Evolutionary conservation across 2,113 vertebrate genomes (phyloP).

Genomic region (Prionailurus bengalensis): DNA sequence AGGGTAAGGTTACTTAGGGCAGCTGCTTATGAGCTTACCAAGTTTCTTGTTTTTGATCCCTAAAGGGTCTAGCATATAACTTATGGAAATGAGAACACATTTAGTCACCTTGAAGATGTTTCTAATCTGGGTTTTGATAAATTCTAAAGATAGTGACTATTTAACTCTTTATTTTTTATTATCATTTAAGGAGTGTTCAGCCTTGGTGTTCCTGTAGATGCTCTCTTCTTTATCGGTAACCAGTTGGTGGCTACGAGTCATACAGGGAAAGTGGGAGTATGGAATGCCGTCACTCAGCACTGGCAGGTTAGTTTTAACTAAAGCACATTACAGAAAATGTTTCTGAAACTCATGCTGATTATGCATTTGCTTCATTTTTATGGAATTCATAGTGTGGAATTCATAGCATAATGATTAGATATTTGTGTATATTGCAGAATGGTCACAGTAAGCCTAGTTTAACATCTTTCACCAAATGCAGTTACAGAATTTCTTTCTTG

Average conservation of each 20-base stretch:
- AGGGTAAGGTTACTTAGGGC: not conserved
- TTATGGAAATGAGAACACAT: not conserved
- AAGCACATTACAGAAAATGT: not conserved
- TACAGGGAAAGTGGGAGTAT: constrained; percentile 98
- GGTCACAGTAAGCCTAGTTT: not conserved
- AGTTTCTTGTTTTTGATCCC: not conserved
- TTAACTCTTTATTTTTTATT: constrained; percentile 23
- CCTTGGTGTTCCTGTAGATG: constrained; percentile 97
- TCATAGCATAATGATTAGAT: not conserved
- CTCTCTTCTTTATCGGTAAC: constrained; percentile 98
- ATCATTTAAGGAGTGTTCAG: constrained; percentile 93
- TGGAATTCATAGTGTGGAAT: not conserved
- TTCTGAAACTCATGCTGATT: not conserved
- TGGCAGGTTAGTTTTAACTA: constrained; percentile 93
- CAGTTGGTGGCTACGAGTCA: constrained; percentile 99
- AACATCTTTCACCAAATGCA: not conserved
- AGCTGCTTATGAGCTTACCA: not conserved
- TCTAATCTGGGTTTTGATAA: not conserved
- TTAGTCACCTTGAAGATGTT: not conserved
- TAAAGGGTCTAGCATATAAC: not conserved
- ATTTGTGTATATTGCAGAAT: not conserved
- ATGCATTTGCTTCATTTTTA: not conserved
- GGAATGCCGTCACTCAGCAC: constrained; percentile 99
- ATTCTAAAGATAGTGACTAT: not conserved
- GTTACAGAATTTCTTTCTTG: not conserved